phyloP scores from a whole-genome alignment of 35 echinoderm and acorn worm species.

The Chiridota heheva region DNA sequence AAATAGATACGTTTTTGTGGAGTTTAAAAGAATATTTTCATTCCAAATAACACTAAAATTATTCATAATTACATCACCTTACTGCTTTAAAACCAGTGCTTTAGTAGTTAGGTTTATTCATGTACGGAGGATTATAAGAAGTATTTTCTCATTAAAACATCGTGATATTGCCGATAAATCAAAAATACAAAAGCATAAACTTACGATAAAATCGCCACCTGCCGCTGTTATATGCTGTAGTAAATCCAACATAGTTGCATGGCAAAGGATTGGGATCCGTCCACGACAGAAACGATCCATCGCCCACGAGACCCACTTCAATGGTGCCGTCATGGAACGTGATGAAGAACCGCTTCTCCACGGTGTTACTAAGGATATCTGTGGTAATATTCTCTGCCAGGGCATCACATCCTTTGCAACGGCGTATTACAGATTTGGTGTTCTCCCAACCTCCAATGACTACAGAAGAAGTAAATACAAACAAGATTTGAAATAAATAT shows the following conservation, averaged over 20 bases:
- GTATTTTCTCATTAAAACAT: too few species aligned
- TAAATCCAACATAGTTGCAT: constrained; percentile 44
- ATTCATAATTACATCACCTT: too few species aligned
- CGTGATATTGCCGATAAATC: too few species aligned
- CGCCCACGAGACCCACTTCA: constrained; percentile 29
- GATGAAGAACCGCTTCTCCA: constrained; percentile 30
- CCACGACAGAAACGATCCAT: constrained; percentile 41
- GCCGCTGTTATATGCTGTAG: constrained; percentile 31
- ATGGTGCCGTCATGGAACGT: constrained; percentile 26
- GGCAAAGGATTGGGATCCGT: constrained; percentile 36
- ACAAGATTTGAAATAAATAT: too few species aligned
- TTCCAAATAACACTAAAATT: too few species aligned
- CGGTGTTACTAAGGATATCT: not conserved
- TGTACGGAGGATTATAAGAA: too few species aligned
- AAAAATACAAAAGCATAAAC: not conserved
- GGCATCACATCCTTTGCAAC: constrained; percentile 29
- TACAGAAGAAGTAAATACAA: not conserved
- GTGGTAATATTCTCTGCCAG: constrained; percentile 28
- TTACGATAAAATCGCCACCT: constrained; percentile 43
- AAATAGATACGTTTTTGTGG: too few species aligned
- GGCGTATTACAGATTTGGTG: constrained; percentile 35
- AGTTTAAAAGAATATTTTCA: too few species aligned
- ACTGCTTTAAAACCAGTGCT: too few species aligned
- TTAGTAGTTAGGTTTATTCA: too few species aligned
- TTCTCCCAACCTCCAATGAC: constrained; percentile 55